Evolutionary conservation across 2,888 invertebrate genomes (phyloP).

Genomic region (Pilophorus perplexus): DNA sequence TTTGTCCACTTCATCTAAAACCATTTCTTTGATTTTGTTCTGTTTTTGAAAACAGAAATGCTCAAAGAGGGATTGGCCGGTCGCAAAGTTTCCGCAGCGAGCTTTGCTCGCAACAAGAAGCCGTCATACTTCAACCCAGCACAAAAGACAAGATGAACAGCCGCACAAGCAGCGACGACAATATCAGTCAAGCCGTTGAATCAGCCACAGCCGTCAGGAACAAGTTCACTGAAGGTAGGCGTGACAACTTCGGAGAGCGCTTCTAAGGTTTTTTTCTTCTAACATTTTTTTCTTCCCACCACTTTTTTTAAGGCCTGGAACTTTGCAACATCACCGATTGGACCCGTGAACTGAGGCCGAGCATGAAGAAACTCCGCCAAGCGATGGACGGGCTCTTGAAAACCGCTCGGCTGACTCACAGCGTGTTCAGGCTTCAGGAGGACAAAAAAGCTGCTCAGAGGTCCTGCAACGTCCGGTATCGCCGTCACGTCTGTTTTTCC

Average conservation of each 20-base stretch:
- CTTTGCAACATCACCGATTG: constrained; percentile 70
- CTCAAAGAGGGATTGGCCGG: constrained; percentile 47
- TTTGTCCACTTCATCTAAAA: neutral
- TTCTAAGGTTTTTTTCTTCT: neutral
- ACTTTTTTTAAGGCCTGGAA: constrained; percentile 54
- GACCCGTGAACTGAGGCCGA: constrained; percentile 72
- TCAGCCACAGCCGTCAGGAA: constrained; percentile 55
- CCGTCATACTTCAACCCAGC: constrained; percentile 44
- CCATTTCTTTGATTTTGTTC: neutral
- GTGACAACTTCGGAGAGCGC: neutral
- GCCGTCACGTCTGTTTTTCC: constrained; percentile 86
- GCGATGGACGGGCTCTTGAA: constrained; percentile 76
- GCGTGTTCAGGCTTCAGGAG: constrained; percentile 76
- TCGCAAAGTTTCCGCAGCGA: constrained; percentile 50
- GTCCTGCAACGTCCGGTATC: constrained; percentile 70
- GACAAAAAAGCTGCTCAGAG: constrained; percentile 72
- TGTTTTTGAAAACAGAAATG: constrained; percentile 15
- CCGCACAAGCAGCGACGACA: constrained; percentile 28
- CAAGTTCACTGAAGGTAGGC: constrained; percentile 66
- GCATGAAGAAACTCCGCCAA: constrained; percentile 73
- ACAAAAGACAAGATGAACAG: constrained; percentile 30
- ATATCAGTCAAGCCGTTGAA: constrained; percentile 44
- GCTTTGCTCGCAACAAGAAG: constrained; percentile 45
- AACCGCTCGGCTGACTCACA: constrained; percentile 75
- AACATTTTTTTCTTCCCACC: neutral